phyloP scores from a whole-genome alignment of 2,113 vertebrate genomes.

The Lagenorhynchus albirostris region DNA sequence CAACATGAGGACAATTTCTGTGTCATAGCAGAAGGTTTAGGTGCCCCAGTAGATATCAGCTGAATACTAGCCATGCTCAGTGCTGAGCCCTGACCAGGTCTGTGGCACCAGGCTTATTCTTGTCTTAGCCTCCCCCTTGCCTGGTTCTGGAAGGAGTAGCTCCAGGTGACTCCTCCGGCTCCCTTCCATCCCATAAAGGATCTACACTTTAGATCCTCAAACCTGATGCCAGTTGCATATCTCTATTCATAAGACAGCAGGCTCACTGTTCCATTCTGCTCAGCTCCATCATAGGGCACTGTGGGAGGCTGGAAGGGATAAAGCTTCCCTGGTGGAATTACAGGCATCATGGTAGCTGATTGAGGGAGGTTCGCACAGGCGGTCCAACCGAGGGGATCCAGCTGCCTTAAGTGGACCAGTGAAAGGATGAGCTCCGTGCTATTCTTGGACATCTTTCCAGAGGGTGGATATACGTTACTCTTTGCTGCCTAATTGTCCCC shows the following conservation, averaged over 20 bases:
- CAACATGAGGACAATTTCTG: not conserved
- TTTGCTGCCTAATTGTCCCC: conserved; percentile 18
- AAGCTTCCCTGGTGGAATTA: not conserved
- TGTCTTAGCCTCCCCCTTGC: not conserved
- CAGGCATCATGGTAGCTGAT: not conserved
- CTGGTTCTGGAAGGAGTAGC: not conserved
- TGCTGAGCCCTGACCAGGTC: not conserved
- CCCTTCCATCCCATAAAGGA: not conserved
- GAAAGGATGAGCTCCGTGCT: not conserved
- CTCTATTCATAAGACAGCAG: not conserved
- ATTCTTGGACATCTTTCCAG: not conserved
- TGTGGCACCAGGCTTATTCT: not conserved
- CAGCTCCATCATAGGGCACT: not conserved
- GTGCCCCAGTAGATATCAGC: not conserved
- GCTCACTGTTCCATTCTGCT: too few relatives aligned
- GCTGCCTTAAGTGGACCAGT: not conserved
- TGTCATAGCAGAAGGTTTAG: not conserved
- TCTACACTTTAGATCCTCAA: not conserved
- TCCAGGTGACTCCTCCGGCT: not conserved
- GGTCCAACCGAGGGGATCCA: not conserved
- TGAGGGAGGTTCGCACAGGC: not conserved
- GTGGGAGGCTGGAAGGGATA: not conserved
- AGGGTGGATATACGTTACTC: not conserved
- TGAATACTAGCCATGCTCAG: not conserved
- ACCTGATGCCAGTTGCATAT: not conserved